These are phyloP conservation scores for Drosophila pectinifera DNA, from an alignment of 1,140 invertebrate species.

Conservation along the genomic window DNA sequence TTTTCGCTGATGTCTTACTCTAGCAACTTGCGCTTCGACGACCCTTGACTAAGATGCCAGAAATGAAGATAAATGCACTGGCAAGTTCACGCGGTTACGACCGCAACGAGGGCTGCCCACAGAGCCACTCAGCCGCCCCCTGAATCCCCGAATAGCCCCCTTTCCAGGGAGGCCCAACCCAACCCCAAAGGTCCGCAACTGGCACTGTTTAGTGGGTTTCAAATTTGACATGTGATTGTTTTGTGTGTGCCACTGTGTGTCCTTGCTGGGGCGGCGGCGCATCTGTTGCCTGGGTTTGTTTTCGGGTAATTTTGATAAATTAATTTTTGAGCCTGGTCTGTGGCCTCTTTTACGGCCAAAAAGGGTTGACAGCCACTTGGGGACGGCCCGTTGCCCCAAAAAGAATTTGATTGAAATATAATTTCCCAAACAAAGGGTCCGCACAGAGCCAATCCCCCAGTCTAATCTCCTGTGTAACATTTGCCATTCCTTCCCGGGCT, in stretches of 20 bases:
- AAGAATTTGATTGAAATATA: constrained; percentile 78
- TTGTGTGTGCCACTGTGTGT: constrained; percentile 47
- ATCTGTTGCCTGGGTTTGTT: constrained; percentile 58
- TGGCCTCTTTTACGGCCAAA: constrained; percentile 37
- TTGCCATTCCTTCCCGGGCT: constrained; percentile 45
- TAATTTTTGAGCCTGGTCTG: constrained; percentile 72
- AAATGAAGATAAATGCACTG: constrained; percentile 83
- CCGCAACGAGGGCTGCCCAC: constrained; percentile 71
- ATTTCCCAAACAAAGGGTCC: constrained; percentile 56
- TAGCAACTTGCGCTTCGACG: constrained; percentile 59
- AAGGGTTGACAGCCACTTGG: constrained; percentile 80
- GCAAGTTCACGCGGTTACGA: constrained; percentile 75
- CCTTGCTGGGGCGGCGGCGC: constrained; percentile 1
- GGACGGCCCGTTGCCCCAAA: constrained; percentile 21
- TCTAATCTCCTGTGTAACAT: constrained; percentile 71
- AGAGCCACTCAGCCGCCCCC: constrained; percentile 44
- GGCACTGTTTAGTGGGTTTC: constrained; percentile 78
- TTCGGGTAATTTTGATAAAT: constrained; percentile 78
- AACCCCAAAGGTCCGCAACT: constrained; percentile 34
- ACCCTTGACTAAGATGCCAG: constrained; percentile 59
- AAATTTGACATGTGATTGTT: constrained; percentile 83
- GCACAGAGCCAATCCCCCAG: neutral
- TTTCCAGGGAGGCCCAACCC: constrained; percentile 13
- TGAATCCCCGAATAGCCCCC: constrained; percentile 28
- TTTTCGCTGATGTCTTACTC: constrained; percentile 71